phyloP scores from a whole-genome alignment of 1,140 invertebrate genomes.

The Drosophila pandora region DNA sequence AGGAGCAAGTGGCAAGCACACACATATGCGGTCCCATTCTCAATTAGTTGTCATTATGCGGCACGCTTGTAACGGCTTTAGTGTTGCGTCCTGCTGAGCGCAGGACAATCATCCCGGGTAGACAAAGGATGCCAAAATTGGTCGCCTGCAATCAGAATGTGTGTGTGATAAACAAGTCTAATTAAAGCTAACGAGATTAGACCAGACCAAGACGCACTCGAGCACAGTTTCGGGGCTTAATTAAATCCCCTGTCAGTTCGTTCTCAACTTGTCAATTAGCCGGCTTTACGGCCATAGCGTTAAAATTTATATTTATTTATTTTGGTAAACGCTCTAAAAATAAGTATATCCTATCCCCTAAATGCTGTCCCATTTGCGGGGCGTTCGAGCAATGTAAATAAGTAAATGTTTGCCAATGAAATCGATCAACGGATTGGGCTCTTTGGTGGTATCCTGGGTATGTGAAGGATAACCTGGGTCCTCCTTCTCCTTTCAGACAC shows the following conservation, averaged over 20 bases:
- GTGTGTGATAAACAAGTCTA: slow-evolving; percentile 69
- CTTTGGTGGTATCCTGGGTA: not conserved
- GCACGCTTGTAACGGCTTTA: slow-evolving; percentile 42
- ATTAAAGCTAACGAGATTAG: slow-evolving; percentile 77
- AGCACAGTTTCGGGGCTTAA: slow-evolving; percentile 65
- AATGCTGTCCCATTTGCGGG: slow-evolving; percentile 21
- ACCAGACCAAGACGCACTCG: slow-evolving; percentile 61
- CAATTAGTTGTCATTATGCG: slow-evolving; percentile 73
- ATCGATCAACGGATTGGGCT: slow-evolving; percentile 41
- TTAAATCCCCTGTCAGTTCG: slow-evolving; percentile 67
- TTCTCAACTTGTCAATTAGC: slow-evolving; percentile 76
- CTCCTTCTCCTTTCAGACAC: not conserved
- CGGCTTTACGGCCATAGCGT: slow-evolving; percentile 3
- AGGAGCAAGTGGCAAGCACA: not conserved
- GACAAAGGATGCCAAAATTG: slow-evolving; percentile 57
- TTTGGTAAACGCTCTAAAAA: slow-evolving; percentile 35
- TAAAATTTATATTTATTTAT: slow-evolving; percentile 26
- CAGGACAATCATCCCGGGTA: slow-evolving; percentile 28
- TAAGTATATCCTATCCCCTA: slow-evolving; percentile 6
- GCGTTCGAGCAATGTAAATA: slow-evolving; percentile 33
- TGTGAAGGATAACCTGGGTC: too few relatives aligned
- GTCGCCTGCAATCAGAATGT: slow-evolving; percentile 46
- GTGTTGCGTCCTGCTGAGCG: slow-evolving; percentile 53
- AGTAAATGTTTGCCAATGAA: slow-evolving; percentile 34
- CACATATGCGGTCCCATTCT: slow-evolving; percentile 42